phyloP scores from a whole-genome alignment of 2,888 invertebrate species.

The Drosophila lutescens region DNA sequence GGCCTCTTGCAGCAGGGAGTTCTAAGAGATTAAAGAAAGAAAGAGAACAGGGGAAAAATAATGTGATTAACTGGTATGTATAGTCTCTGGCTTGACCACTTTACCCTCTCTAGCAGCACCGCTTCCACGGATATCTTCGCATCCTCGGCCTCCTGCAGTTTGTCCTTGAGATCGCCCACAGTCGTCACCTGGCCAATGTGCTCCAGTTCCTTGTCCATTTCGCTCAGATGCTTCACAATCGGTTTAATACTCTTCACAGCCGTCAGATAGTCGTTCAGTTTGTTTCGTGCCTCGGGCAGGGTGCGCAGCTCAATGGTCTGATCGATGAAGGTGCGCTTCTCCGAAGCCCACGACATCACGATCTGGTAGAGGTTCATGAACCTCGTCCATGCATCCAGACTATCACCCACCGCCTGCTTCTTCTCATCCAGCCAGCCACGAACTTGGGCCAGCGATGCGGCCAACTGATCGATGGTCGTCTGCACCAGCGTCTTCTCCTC shows the following conservation, averaged over 20 bases:
- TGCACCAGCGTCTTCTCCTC: slow-evolving; percentile 91
- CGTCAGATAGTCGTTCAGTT: slow-evolving; percentile 94
- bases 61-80: background rate
- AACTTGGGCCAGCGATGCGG: slow-evolving; percentile 91
- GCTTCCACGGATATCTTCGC: slow-evolving; percentile 94
- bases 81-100: too few species aligned
- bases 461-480: slow-evolving; percentile 90
- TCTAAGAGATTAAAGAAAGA: slow-evolving; percentile 85
- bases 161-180: slow-evolving; percentile 93
- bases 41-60: too few species aligned
- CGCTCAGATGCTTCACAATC: slow-evolving; percentile 93
- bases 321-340: slow-evolving; percentile 91
- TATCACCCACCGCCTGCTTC: slow-evolving; percentile 93
- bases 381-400: slow-evolving; percentile 94
- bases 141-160: slow-evolving; percentile 94
- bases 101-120: slow-evolving; percentile 93
- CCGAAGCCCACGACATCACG: slow-evolving; percentile 93
- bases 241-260: slow-evolving; percentile 95
- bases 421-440: slow-evolving; percentile 92
- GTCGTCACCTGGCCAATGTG: slow-evolving; percentile 92
- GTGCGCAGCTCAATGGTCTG: slow-evolving; percentile 91
- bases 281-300: slow-evolving; percentile 92
- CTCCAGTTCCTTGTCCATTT: slow-evolving; percentile 96
- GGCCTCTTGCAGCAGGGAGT: slow-evolving; percentile 94
- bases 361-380: slow-evolving; percentile 93